Evolutionary conservation across 2,888 invertebrate species (phyloP).

Genomic region (Pocota personata): DNA sequence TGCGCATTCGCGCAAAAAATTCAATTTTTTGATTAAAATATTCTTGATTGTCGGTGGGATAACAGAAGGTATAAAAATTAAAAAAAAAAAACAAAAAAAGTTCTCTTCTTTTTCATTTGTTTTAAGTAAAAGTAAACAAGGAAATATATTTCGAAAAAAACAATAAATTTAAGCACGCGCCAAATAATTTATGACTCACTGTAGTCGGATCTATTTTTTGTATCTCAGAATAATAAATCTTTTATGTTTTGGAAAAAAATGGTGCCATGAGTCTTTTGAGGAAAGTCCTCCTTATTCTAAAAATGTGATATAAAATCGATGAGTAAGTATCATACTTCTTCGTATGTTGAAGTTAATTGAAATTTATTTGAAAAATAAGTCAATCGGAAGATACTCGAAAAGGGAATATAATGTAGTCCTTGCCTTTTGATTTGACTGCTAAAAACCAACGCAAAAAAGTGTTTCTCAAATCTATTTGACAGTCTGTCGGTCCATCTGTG

Average conservation of each 20-base stretch:
- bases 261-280: background rate
- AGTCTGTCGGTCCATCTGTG: no score
- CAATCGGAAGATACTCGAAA: no score
- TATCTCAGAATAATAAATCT: slow-evolving; percentile 27
- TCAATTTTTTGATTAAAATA: slow-evolving; percentile 60
- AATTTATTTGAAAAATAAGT: no score
- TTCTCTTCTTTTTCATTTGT: background rate
- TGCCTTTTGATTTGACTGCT: no score
- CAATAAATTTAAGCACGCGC: slow-evolving; percentile 37
- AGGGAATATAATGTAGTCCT: no score
- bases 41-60: slow-evolving; percentile 40
- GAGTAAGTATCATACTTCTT: background rate
- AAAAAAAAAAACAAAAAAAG: background rate
- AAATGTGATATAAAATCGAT: background rate
- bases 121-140: background rate
- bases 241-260: background rate
- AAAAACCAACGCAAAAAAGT: no score
- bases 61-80: background rate
- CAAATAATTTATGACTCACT: slow-evolving; percentile 39
- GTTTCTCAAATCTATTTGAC: no score
- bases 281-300: background rate
- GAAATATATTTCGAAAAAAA: background rate
- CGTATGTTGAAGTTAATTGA: no score
- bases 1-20: slow-evolving; percentile 64
- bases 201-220: background rate